Evolutionary conservation across 2,113 vertebrate genomes (phyloP), one percentile per base, ranked within the genome.

Genomic region (Psilopsiagon aurifrons): DNA sequence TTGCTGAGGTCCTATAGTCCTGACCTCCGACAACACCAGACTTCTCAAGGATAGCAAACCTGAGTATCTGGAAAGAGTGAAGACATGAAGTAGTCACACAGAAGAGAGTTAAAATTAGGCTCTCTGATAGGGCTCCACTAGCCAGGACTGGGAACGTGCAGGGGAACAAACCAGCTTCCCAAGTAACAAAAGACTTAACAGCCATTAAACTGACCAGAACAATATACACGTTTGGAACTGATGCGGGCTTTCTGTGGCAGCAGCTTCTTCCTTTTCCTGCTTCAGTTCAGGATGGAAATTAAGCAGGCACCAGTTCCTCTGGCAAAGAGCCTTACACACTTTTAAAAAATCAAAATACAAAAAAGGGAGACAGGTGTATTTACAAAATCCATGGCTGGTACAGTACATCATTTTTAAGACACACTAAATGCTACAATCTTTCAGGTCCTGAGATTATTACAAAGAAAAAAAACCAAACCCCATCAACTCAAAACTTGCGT

Each of bases 361-460:
- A 98, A 96, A 97, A 96, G 97, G 96, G 98, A 97, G 97, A 98
- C 97, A 97, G 91, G 97, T 97, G 95, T 98, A 98, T 98, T 98
- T 98, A 98, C 98, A 98, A 98, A 98, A 98, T 98, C 97, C 98
- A 98, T 98, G 98, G 98, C 98, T 98, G 98, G 98, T 98, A 98
- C 98, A 98, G 97, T 98, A 98, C 98, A 98, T 98, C 95, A 98
- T 98, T 98, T 98, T 98, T 98, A 98, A 98, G 98, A 98, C 98
- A 98, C 98, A 98, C 98, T 98, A 98, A 98, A 98, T 98, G 98
- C 98, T 98, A 98, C 98, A 98, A 98, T 98, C 98, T 98, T 98
- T 98, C 97, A 98, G 98, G 98, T 98, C 98, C 98, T 98, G 98
- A 98, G 98, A 98, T 98, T 98, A 98, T 98, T 98, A 98, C 97